Evolutionary conservation across 2,113 vertebrate genomes (phyloP).

Genomic region (Psettodes erumei): DNA sequence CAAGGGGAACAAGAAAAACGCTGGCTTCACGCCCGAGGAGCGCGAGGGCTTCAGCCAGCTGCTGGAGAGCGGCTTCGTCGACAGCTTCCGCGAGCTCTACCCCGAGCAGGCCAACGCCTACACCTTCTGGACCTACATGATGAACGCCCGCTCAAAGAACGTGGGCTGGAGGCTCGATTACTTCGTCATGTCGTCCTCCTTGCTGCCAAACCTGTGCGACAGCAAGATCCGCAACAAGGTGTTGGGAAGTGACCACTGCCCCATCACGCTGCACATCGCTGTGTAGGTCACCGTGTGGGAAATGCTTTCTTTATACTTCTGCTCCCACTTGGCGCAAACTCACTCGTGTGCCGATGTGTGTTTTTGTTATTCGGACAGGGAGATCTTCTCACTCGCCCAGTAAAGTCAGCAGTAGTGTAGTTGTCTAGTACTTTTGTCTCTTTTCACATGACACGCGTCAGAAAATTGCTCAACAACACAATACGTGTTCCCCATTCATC

Average conservation of each 20-base stretch:
- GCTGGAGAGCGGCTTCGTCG: slow-evolving; percentile 84
- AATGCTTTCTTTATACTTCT: not conserved
- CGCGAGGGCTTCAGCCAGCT: slow-evolving; percentile 87
- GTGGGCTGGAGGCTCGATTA: slow-evolving; percentile 95
- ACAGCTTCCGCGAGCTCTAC: slow-evolving; percentile 91
- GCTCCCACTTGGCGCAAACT: not conserved
- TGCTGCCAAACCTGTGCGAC: slow-evolving; percentile 87
- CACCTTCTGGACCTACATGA: slow-evolving; percentile 96
- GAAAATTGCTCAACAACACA: not conserved
- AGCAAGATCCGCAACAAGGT: slow-evolving; percentile 90
- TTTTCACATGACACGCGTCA: slow-evolving; percentile 7
- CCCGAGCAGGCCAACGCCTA: slow-evolving; percentile 86
- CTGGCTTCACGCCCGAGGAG: slow-evolving; percentile 90
- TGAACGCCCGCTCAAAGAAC: slow-evolving; percentile 89
- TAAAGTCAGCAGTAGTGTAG: slow-evolving; percentile 15
- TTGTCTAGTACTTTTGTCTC: slow-evolving; percentile 8
- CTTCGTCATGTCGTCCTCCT: slow-evolving; percentile 86
- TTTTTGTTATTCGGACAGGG: not conserved
- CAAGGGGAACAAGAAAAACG: slow-evolving; percentile 91
- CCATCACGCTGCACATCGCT: slow-evolving; percentile 88
- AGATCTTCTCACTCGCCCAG: slow-evolving; percentile 1
- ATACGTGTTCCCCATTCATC: not conserved
- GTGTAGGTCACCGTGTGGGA: slow-evolving; percentile 70
- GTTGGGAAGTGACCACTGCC: slow-evolving; percentile 92
- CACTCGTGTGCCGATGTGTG: not conserved